Evolutionary conservation across 2,113 vertebrate species (phyloP).

Genomic region (Dipodomys stephensi): DNA sequence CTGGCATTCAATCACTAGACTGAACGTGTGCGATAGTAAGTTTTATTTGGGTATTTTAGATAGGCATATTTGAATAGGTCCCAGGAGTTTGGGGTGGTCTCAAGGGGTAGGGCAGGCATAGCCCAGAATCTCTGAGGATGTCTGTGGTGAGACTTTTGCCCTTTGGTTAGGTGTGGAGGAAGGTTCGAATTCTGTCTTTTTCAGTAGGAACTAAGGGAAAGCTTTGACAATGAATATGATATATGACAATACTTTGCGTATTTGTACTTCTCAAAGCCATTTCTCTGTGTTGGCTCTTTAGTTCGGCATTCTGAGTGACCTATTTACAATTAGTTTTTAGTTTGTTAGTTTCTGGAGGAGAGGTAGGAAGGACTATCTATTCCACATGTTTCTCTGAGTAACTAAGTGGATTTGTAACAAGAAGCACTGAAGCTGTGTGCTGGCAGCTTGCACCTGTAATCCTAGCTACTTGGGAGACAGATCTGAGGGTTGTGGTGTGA

Average conservation of each 20-base stretch:
- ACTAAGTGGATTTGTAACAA: slow-evolving; percentile 29
- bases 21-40: background rate
- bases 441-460: too few species aligned
- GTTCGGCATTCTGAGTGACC: background rate
- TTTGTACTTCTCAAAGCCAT: background rate
- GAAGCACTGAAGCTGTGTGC: background rate
- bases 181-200: background rate
- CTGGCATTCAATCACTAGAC: background rate
- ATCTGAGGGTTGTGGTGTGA: too few species aligned
- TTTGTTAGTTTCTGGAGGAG: slow-evolving; percentile 13
- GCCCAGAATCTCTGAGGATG: background rate
- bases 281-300: slow-evolving; percentile 38
- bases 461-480: too few species aligned
- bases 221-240: background rate
- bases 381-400: background rate
- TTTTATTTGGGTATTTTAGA: background rate
- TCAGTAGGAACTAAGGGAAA: slow-evolving; percentile 40
- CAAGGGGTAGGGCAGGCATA: background rate
- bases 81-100: background rate
- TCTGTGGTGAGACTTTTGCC: background rate
- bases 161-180: background rate
- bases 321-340: slow-evolving; percentile 34
- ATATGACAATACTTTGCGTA: background rate
- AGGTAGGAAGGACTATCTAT: background rate
- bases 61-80: background rate